Evolutionary conservation across 2,797 vertebrate genomes (phyloP), one percentile per base, ranked within the genome.

Genomic region (Bovichtus variegatus): DNA sequence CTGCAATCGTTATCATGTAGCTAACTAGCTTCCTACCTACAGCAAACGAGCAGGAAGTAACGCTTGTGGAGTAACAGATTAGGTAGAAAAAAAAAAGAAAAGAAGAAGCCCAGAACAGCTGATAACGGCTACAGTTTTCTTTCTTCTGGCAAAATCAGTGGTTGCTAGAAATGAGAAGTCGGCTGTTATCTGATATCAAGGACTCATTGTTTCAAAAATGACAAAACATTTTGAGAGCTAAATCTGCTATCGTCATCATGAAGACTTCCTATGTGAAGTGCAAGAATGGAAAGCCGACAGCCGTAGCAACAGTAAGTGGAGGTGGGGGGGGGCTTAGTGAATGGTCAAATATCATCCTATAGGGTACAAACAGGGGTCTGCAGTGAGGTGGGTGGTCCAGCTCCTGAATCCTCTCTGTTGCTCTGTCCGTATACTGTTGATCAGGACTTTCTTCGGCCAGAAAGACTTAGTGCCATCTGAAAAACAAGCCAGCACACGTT

Each of bases 341-440:
- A 18, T 6, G 21, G 51, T 74, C 3, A 49, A 15, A 36, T 74
- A 23, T 11, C 6, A 25, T 47, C n/a, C 29, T 43, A 31, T 38
- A 21, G 25, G 21, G 59, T 62, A 67, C 55, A 70, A 53, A 49
- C 19, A 36, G 66, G 51, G 27, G 51, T 73, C 75, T 46, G 34
- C 15, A 50, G 66, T 72, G 27, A 66, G 25, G 55, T 87, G 85
- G 89, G 90, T 92, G 89, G 91, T 92, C 87, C 55, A 10, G 43
- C 38, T 78, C 72, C 47, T 47, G 49, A 69, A 55, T 78, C 80
- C 78, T 75, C 76, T 47, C 67, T 19, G 64, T 29, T 57, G 58
- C 57, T 68, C 43, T 59, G 54, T 55, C 71, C 27, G 13, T 54
- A 81, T 27, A 29, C 25, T 57, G 55, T 53, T 75, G 73, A 80